Conservation (phyloP, 2,888 invertebrate species). For the Pteria penguin region DNA sequence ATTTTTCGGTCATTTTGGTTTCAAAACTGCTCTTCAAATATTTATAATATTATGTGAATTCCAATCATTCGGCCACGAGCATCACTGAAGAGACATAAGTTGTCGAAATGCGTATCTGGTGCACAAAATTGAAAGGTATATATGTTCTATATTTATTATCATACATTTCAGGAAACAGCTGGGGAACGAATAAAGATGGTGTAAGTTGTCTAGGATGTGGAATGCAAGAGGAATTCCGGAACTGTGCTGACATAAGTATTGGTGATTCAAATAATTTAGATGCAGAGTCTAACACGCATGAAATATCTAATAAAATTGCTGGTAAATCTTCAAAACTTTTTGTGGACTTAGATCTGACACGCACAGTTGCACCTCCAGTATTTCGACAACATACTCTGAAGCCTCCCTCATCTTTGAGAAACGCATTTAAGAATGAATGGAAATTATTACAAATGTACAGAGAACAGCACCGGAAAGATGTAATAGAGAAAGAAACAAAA, state of each 20-base stretch:
- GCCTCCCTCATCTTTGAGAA: background rate
- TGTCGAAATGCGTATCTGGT: no score
- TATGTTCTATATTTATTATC: no score
- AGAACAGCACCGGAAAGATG: no score
- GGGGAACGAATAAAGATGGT: conserved; percentile 31
- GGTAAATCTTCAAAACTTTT: background rate
- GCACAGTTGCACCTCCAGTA: background rate
- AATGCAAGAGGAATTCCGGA: conserved; percentile 36
- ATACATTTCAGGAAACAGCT: conserved; percentile 30
- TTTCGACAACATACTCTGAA: background rate
- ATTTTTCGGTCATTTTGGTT: no score
- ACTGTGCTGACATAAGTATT: conserved; percentile 46
- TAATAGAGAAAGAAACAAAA: no score
- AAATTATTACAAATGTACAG: background rate
- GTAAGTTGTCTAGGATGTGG: conserved; percentile 38
- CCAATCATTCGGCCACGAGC: no score
- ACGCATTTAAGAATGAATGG: background rate
- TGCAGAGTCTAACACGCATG: background rate
- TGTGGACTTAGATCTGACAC: background rate
- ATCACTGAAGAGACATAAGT: no score
- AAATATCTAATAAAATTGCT: background rate
- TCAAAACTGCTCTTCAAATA: no score
- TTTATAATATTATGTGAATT: no score
- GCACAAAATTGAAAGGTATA: no score
- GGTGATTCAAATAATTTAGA: background rate